A percentile compares a stretch with the other conserved stretches of the same genome.
Conservation (phyloP, 2,888 invertebrate species). For the Cryptophagus acutangulus region DNA sequence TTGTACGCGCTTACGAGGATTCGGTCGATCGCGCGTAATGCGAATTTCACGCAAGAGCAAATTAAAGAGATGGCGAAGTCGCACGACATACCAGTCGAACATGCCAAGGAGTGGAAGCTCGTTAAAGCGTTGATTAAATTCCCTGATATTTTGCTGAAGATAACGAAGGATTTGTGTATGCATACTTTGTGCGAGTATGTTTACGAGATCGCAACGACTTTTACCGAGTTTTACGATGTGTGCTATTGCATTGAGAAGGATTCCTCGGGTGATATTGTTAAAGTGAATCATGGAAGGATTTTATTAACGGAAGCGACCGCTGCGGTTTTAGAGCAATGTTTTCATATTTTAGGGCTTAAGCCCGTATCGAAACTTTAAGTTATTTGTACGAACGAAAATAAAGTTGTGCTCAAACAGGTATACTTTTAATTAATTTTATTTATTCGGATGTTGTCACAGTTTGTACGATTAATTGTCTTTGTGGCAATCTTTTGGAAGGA, state of each 20-base stretch:
- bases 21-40: conserved; percentile 79
- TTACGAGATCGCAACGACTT: conserved; percentile 88
- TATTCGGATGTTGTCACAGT: too few relatives aligned
- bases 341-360: conserved; percentile 85
- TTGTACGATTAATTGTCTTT: too few relatives aligned
- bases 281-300: conserved; percentile 81
- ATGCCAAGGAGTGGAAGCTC: conserved; percentile 93
- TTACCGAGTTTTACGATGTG: conserved; percentile 95
- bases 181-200: conserved; percentile 92
- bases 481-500: too few relatives aligned
- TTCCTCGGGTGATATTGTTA: conserved; percentile 69
- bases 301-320: conserved; percentile 92
- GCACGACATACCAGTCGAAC: conserved; percentile 64
- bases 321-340: conserved; percentile 77
- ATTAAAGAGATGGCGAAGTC: conserved; percentile 58
- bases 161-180: conserved; percentile 74
- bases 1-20: conserved; percentile 94
- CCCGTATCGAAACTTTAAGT: conserved; percentile 91
- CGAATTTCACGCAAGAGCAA: conserved; percentile 61
- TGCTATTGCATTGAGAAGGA: conserved; percentile 98
- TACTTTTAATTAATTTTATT: too few relatives aligned
- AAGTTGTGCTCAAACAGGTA: too few relatives aligned
- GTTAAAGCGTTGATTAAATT: conserved; percentile 82
- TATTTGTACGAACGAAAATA: conserved; percentile 14
- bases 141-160: conserved; percentile 79